These are phyloP conservation scores for Acheta domesticus DNA, from an alignment of 2,888 invertebrate species.

Conservation along the genomic window DNA sequence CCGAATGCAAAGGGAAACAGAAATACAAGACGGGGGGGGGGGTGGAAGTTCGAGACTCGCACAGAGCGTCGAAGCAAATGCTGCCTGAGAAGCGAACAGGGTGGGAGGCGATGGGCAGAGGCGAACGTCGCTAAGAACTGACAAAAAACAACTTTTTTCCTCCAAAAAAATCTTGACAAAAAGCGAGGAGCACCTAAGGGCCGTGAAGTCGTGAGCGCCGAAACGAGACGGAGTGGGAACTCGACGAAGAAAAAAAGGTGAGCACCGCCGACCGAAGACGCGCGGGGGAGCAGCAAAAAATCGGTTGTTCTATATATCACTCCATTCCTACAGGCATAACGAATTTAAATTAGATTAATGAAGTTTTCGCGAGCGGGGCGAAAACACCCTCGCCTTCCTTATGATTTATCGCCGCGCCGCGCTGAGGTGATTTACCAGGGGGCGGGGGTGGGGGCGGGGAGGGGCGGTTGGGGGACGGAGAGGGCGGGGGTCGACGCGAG, in stretches of 20 bases:
- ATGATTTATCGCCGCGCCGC: neutral
- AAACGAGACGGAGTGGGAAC: conserved; percentile 19
- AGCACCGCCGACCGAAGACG: conserved; percentile 25
- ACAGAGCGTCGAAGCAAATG: neutral
- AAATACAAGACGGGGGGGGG: neutral
- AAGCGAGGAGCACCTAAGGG: neutral
- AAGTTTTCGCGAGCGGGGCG: conserved; percentile 26
- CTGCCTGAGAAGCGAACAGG: neutral
- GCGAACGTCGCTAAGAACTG: neutral
- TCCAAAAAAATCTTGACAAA: neutral
- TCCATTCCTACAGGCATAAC: conserved; percentile 22
- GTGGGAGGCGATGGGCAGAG: neutral
- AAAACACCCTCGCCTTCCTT: conserved; percentile 23
- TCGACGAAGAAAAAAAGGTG: conserved; percentile 25
- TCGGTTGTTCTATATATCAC: conserved; percentile 1
- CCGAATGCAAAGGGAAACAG: too few species aligned
- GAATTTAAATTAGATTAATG: conserved; percentile 33
- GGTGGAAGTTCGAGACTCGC: neutral
- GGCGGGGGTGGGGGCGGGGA: too few species aligned
- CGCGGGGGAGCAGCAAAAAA: neutral
- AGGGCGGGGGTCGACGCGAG: too few species aligned
- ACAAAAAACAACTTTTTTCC: neutral
- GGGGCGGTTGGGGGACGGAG: too few species aligned
- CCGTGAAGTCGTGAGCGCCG: conserved; percentile 2
- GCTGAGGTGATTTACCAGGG: neutral